These are phyloP conservation scores for Pseudorhiza aurosa DNA, from an alignment of 30 jellyfish, hydroid and myxozoan genomes.

Conservation along the genomic window DNA sequence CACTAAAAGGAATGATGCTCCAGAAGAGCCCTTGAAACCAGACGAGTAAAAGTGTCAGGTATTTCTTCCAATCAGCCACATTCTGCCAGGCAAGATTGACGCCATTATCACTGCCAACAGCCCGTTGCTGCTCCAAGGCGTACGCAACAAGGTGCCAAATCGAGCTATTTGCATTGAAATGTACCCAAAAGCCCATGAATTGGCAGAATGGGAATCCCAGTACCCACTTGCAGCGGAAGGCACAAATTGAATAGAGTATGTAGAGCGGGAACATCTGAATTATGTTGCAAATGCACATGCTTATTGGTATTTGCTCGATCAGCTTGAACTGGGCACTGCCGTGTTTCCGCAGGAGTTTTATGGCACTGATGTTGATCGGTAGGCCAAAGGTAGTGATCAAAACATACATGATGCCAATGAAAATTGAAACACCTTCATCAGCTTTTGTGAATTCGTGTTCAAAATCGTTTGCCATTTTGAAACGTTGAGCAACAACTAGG, in stretches of 20 bases:
- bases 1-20: conserved; percentile 46
- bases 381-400: conserved; percentile 9
- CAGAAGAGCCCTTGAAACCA: conserved; percentile 67
- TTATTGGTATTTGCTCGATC: conserved; percentile 43
- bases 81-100: neutral
- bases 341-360: neutral
- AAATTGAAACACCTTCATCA: neutral
- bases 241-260: conserved; percentile 19
- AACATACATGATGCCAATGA: conserved; percentile 6
- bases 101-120: neutral
- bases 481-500: neutral
- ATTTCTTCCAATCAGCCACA: conserved; percentile 21
- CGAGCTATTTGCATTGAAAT: conserved; percentile 30
- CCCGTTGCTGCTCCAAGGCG: conserved; percentile 28
- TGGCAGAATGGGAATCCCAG: conserved; percentile 26
- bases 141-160: conserved; percentile 38
- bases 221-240: conserved; percentile 20
- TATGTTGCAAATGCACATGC: conserved; percentile 47
- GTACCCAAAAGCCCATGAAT: conserved; percentile 49
- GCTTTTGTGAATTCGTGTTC: neutral
- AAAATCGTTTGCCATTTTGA: neutral
- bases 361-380: conserved; percentile 10
- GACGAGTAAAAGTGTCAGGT: neutral
- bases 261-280: conserved; percentile 36
- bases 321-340: neutral